Conservation (phyloP, 2,113 vertebrate genomes). For the Hippocampus barbouri region DNA sequence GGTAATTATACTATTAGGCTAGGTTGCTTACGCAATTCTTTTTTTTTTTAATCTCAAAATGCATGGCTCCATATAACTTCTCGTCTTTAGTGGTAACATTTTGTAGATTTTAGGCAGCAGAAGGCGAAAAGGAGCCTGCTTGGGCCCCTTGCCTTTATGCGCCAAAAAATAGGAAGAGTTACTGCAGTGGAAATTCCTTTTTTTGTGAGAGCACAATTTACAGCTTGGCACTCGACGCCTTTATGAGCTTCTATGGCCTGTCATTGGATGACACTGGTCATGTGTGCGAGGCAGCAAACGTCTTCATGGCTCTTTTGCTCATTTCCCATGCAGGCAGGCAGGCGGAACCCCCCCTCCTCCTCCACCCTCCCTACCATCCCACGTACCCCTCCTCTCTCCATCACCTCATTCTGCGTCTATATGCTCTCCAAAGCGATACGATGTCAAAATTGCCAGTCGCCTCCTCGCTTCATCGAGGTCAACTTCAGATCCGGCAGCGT, state of each 20-base stretch:
- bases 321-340: constrained; percentile 81
- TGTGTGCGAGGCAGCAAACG: constrained; percentile 87
- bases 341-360: constrained; percentile 74
- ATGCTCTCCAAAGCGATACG: constrained; percentile 81
- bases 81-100: neutral
- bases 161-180: constrained; percentile 82
- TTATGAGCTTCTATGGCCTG: constrained; percentile 94
- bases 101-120: neutral
- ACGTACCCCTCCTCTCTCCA: constrained; percentile 38
- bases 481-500: neutral
- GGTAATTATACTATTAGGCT: too few species aligned
- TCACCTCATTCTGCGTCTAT: constrained; percentile 82
- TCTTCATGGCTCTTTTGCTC: constrained; percentile 94
- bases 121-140: neutral
- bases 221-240: constrained; percentile 98
- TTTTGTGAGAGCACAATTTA: constrained; percentile 99
- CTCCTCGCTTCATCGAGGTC: constrained; percentile 13
- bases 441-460: constrained; percentile 48
- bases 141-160: constrained; percentile 4
- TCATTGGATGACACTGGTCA: constrained; percentile 99
- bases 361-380: constrained; percentile 72
- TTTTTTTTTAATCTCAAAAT: too few species aligned
- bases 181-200: constrained; percentile 95
- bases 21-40: too few species aligned
- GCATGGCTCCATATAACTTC: neutral